These are phyloP conservation scores for Erynnis tages DNA, from an alignment of 2,888 invertebrate genomes.

Conservation along the genomic window DNA sequence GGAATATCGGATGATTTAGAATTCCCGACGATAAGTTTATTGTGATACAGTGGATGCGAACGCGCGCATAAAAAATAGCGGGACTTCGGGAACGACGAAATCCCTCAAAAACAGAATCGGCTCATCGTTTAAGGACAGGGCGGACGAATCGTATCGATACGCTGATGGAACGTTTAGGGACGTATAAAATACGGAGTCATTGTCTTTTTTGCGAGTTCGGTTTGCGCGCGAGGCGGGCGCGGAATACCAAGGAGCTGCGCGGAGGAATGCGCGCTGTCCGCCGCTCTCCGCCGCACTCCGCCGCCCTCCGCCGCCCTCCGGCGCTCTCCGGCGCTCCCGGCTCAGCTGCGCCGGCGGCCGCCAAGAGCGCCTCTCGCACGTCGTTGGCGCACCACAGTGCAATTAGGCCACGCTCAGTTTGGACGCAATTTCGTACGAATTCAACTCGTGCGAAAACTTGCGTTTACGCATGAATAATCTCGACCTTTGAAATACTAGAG, in stretches of 20 bases:
- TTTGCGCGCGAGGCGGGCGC: conserved; percentile 59
- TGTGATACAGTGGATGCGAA: conserved; percentile 24
- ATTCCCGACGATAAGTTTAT: conserved; percentile 28
- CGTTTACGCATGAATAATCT: too few relatives aligned
- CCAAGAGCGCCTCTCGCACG: conserved; percentile 31
- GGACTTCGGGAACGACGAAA: conserved; percentile 46
- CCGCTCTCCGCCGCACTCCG: conserved; percentile 22
- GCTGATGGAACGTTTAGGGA: conserved; percentile 72
- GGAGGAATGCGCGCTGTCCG: conserved; percentile 25
- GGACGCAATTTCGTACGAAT: too few relatives aligned
- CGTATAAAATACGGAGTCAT: conserved; percentile 74
- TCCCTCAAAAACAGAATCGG: conserved; percentile 53
- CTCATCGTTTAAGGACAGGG: conserved; percentile 54
- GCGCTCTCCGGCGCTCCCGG: conserved; percentile 19
- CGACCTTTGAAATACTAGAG: too few relatives aligned
- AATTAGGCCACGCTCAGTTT: too few relatives aligned
- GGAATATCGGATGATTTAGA: conserved; percentile 17
- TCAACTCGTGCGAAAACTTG: too few relatives aligned
- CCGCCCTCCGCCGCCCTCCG: conserved; percentile 29
- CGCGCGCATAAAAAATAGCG: conserved; percentile 31
- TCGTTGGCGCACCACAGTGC: conserved; percentile 23
- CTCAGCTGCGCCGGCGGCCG: conserved; percentile 26
- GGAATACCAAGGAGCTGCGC: conserved; percentile 67
- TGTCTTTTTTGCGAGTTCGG: conserved; percentile 72
- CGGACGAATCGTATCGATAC: conserved; percentile 61